phyloP scores from a whole-genome alignment of 1,140 invertebrate genomes.

The Solen grandis region DNA sequence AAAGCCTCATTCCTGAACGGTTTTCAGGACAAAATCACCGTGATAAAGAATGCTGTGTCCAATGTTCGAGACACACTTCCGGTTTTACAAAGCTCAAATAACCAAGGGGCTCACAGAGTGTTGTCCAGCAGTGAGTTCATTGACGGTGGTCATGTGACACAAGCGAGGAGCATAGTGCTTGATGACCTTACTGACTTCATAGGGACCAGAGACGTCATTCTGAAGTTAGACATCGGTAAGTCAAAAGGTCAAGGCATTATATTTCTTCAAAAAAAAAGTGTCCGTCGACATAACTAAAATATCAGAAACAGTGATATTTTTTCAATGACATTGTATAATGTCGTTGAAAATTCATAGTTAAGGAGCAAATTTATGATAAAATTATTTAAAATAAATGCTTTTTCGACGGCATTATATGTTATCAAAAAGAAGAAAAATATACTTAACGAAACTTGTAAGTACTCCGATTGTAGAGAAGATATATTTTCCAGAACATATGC shows the following conservation, averaged over 20 bases:
- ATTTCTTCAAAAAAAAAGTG: too few species aligned
- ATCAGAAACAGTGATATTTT: neutral
- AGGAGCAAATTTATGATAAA: neutral
- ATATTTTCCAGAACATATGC: too few species aligned
- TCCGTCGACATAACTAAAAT: neutral
- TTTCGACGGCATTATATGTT: too few species aligned
- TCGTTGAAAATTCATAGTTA: neutral
- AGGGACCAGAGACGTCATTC: slow-evolving; percentile 49
- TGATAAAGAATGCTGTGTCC: slow-evolving; percentile 70
- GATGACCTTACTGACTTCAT: slow-evolving; percentile 65
- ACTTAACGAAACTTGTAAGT: too few species aligned
- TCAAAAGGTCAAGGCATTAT: too few species aligned
- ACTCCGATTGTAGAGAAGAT: too few species aligned
- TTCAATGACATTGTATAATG: neutral
- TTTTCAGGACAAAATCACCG: slow-evolving; percentile 56
- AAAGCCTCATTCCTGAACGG: slow-evolving; percentile 52
- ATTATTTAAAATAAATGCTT: too few species aligned
- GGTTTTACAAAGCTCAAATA: slow-evolving; percentile 62
- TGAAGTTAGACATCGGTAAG: slow-evolving; percentile 70
- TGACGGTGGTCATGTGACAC: neutral
- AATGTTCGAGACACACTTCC: slow-evolving; percentile 60
- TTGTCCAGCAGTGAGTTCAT: slow-evolving; percentile 32
- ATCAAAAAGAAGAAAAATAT: too few species aligned
- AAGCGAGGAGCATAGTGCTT: slow-evolving; percentile 59
- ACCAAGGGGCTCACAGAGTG: slow-evolving; percentile 72